These are phyloP conservation scores for Poecilia picta DNA, from an alignment of 2,797 vertebrate species.

Conservation along the genomic window DNA sequence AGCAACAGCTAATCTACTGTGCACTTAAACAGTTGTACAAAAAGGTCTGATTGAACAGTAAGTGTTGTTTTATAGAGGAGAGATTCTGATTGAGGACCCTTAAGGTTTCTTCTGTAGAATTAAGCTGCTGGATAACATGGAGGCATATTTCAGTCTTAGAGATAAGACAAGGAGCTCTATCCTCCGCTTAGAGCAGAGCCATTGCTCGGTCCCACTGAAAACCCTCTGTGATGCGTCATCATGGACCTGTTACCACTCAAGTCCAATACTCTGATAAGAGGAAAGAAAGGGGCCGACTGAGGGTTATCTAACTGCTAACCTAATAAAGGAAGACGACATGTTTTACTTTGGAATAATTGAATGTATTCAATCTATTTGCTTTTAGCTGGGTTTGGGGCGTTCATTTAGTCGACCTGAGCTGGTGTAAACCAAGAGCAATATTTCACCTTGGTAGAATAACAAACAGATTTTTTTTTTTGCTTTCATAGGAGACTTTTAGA, in stretches of 20 bases:
- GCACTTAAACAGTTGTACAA: constrained; percentile 23
- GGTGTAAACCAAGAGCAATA: constrained; percentile 27
- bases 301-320: constrained; percentile 14
- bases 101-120: background rate
- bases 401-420: constrained; percentile 16
- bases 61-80: background rate
- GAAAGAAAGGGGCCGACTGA: background rate
- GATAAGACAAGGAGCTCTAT: background rate
- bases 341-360: constrained; percentile 6
- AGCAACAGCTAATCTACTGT: constrained; percentile 26
- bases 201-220: background rate
- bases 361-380: constrained; percentile 3
- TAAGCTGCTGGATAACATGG: background rate
- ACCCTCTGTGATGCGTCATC: background rate
- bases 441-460: constrained; percentile 58
- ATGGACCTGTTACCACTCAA: background rate
- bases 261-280: background rate
- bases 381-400: constrained; percentile 20
- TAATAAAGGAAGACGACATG: constrained; percentile 3
- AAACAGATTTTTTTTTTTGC: background rate
- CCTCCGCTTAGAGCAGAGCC: background rate
- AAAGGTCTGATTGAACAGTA: background rate
- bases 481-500: background rate
- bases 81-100: background rate
- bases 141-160: background rate